Base-by-base conservation (phyloP, 1,140 invertebrate species). In the Nylanderia fulva region DNA sequence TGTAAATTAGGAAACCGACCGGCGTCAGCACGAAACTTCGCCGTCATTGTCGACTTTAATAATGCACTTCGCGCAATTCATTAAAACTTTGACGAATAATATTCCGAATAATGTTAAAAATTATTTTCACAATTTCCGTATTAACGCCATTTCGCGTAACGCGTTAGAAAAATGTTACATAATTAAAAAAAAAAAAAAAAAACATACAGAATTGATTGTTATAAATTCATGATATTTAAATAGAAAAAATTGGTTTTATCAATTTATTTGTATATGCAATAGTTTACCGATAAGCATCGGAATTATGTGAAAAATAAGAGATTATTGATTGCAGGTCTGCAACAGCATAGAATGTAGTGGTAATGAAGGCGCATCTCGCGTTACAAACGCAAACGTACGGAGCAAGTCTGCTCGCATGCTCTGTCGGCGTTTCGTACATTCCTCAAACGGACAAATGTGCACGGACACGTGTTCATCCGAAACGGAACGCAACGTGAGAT, bases 401-500 rank as follows among this genome's bases (percentile, higher is more conserved):
- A 33, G 58, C 75, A 69, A 80, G 77, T 42, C 77, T 42, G 76
- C 48, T 56, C 76, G 48, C 33, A 56, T 69, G 36, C 48, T 58
- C 66, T 29, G 77, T 71, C 77, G 77, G 77, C 52, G 77, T 72
- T 76, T 86, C 64, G 72, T 64, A 54, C 86, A 71, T 88, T 85
- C 76, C 71, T 58, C 80, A 42, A 85, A 80, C 88, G 45, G 54
- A 88, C 60, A 69, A 60, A 85, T 74, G 88, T 88, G 72, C 60
- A 77, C 72, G 69, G 79, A 88, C 86, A 86, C 86, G 85, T 91
- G 88, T 91, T 91, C 87, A 87, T 90, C 89, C 77, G 89, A 85
- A 85, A 82, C 83, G 86, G 83, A 86, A 86, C 86, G 90, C 88
- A 93, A 92, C 74, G 87, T 88, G 91, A 92, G 87, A 92, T 91